A percentile compares a stretch with the other conserved stretches of the same genome.
phyloP scores from a whole-genome alignment of 2,797 vertebrate genomes.

The Liasis olivaceus region DNA sequence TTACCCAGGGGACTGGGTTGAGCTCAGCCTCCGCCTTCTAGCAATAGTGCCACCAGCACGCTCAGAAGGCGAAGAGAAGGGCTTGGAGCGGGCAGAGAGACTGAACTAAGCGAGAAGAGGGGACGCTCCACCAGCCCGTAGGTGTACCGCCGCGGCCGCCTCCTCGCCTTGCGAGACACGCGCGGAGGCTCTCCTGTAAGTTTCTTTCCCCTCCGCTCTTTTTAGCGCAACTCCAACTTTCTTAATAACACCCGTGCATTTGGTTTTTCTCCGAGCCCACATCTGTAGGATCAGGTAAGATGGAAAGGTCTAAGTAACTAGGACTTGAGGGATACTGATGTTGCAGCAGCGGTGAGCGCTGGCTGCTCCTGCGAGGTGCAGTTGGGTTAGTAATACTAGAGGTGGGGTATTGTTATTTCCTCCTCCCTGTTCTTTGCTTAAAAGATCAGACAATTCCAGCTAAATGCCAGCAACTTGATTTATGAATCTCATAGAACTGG shows the following conservation, averaged over 20 bases:
- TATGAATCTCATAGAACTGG: not conserved
- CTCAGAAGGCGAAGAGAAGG: not conserved
- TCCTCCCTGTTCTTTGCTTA: not conserved
- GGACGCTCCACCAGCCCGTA: not conserved
- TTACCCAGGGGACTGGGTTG: rapidly evolving
- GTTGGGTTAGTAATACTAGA: not conserved
- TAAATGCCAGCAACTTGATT: not conserved
- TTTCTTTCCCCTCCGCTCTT: not conserved
- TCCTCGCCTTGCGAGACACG: not conserved
- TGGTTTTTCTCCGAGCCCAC: not conserved
- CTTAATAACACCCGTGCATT: not conserved
- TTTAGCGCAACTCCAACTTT: not conserved
- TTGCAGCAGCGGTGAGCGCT: too few species aligned
- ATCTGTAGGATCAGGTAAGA: not conserved
- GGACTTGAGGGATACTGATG: not conserved
- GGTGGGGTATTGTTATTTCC: not conserved
- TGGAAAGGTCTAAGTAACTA: not conserved
- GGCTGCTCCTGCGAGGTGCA: not conserved
- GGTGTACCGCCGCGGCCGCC: not conserved
- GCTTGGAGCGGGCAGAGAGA: not conserved
- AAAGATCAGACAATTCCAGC: not conserved
- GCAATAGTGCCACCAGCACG: not conserved
- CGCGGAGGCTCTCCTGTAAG: not conserved
- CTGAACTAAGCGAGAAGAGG: not conserved
- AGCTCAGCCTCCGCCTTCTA: not conserved